Percentiles rank a stretch among this genome's conserved stretches.
Evolutionary conservation across 2,113 vertebrate species (phyloP).

Genomic region (Perca fluviatilis): DNA sequence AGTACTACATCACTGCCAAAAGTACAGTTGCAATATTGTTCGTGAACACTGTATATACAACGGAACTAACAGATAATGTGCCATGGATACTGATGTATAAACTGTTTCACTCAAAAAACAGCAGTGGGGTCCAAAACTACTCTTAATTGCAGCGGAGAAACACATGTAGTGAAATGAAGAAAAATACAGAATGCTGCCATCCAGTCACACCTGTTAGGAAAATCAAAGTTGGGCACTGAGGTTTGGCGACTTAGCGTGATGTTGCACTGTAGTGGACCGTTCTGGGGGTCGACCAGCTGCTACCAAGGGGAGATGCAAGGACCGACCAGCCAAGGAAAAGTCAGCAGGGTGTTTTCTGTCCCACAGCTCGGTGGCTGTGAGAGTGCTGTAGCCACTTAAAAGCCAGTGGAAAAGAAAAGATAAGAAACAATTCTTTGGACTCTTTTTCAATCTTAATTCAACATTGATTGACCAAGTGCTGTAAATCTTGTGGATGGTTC

Average conservation of each 20-base stretch:
- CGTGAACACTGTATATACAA: background rate
- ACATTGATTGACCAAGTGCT: background rate
- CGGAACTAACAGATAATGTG: background rate
- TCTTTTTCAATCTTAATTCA: constrained; percentile 3
- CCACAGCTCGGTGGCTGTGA: background rate
- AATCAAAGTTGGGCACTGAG: constrained; percentile 10
- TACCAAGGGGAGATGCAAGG: background rate
- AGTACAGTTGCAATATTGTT: background rate
- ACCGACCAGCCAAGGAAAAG: constrained; percentile 3
- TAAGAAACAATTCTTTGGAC: background rate
- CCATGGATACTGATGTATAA: background rate
- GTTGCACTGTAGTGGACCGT: constrained; percentile 3
- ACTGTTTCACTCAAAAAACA: background rate
- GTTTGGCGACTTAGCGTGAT: constrained; percentile 16
- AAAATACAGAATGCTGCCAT: background rate
- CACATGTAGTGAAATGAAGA: background rate
- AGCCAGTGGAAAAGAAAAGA: constrained; percentile 3
- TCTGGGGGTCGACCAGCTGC: background rate
- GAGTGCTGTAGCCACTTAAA: background rate
- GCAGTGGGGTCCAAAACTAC: background rate
- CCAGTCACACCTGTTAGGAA: background rate
- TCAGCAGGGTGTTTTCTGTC: background rate
- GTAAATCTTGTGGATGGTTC: background rate
- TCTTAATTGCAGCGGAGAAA: constrained; percentile 3
- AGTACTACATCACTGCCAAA: background rate